phyloP scores from a whole-genome alignment of 2,113 vertebrate species.

The Castor canadensis region DNA sequence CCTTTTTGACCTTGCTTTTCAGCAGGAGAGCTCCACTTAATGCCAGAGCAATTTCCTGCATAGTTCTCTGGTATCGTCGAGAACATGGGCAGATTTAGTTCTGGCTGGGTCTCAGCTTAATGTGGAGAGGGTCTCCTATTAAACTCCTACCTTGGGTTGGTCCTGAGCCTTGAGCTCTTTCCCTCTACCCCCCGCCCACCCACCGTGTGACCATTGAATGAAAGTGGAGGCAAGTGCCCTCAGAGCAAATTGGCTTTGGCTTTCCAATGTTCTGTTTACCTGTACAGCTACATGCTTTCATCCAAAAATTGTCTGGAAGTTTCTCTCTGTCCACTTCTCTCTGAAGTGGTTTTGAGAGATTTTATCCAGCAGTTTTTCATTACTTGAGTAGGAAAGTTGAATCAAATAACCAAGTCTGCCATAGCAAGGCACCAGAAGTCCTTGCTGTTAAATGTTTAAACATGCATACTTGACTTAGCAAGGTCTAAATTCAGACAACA shows the following conservation, averaged over 20 bases:
- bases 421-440: constrained; percentile 23
- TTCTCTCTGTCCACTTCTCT: not conserved
- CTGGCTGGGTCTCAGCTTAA: not conserved
- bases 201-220: not conserved
- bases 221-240: constrained; percentile 11
- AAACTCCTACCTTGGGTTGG: not conserved
- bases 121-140: not conserved
- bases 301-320: not conserved
- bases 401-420: constrained; percentile 50
- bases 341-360: constrained; percentile 36
- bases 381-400: constrained; percentile 30
- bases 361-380: constrained; percentile 36
- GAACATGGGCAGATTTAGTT: not conserved
- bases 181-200: not conserved
- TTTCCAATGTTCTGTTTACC: not conserved
- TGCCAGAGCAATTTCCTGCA: not conserved
- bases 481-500: constrained; percentile 30
- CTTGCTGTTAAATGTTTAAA: constrained; percentile 55
- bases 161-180: not conserved
- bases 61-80: not conserved
- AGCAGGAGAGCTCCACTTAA: not conserved
- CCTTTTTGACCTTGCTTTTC: not conserved
- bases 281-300: constrained; percentile 28
- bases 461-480: constrained; percentile 40
- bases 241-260: constrained; percentile 12